Conservation (phyloP, 2,113 vertebrate species). For the Pogona vitticeps region DNA sequence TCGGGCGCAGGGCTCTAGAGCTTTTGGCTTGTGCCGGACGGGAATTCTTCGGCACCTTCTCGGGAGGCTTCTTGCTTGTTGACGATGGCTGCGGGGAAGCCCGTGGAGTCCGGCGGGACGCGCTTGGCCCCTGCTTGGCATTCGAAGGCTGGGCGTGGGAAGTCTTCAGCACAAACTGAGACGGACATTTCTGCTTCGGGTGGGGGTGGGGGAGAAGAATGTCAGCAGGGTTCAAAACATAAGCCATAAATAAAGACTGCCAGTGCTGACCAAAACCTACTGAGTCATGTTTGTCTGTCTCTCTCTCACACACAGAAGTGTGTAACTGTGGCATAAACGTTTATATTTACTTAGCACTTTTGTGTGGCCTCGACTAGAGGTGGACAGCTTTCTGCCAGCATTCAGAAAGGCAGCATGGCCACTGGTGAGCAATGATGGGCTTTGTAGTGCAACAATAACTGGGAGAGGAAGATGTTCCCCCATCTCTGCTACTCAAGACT, state of each 20-base stretch:
- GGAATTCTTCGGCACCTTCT: conserved; percentile 37
- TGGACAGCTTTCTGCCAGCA: no score
- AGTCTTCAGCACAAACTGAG: conserved; percentile 77
- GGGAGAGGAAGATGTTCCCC: no score
- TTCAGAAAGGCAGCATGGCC: no score
- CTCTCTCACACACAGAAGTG: neutral
- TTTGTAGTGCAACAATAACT: no score
- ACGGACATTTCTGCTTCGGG: conserved; percentile 86
- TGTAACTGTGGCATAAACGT: no score
- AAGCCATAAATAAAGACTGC: no score
- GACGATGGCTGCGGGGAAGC: conserved; percentile 56
- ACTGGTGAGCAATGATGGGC: no score
- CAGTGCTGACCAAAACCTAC: neutral
- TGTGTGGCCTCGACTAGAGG: no score
- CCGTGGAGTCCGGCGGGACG: conserved; percentile 18
- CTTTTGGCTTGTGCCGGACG: conserved; percentile 13
- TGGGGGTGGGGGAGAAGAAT: conserved; percentile 23
- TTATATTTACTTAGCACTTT: no score
- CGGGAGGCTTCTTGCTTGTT: conserved; percentile 52
- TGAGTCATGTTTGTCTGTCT: neutral
- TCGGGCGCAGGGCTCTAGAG: conserved; percentile 41
- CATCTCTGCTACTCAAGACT: no score
- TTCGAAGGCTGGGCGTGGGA: conserved; percentile 61
- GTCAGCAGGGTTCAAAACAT: neutral
- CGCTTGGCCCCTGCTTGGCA: conserved; percentile 27